Evolutionary conservation across 2,888 invertebrate species (phyloP).

Genomic region (Mantis religiosa): DNA sequence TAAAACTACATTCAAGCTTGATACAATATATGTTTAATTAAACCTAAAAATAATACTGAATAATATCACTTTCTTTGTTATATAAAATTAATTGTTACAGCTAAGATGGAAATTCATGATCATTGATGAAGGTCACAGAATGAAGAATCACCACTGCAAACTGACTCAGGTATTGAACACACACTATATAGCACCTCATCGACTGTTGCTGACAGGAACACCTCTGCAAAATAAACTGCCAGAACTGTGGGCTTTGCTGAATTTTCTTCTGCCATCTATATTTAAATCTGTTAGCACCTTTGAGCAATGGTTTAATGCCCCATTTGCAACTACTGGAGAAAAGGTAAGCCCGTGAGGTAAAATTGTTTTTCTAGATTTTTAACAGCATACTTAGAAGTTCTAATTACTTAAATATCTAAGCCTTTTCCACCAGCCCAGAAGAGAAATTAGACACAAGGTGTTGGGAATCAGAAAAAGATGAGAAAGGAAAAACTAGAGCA

Average conservation of each 20-base stretch:
- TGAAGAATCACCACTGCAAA: constrained; percentile 67
- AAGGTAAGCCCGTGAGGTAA: constrained; percentile 39
- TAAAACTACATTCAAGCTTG: no score
- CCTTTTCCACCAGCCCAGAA: no score
- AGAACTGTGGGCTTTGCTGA: constrained; percentile 60
- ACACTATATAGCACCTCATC: constrained; percentile 56
- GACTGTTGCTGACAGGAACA: constrained; percentile 57
- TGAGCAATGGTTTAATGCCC: constrained; percentile 67
- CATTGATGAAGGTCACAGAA: constrained; percentile 63
- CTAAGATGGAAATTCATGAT: constrained; percentile 65
- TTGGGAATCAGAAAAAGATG: no score
- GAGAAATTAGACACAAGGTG: no score
- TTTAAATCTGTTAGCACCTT: constrained; percentile 61
- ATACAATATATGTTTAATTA: no score
- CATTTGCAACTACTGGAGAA: constrained; percentile 62
- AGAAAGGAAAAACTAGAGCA: no score
- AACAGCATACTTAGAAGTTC: constrained; percentile 28
- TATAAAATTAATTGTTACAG: constrained; percentile 35
- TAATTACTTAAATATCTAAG: no score
- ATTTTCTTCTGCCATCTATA: constrained; percentile 60
- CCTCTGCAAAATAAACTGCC: constrained; percentile 59
- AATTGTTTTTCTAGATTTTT: not conserved
- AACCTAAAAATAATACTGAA: no score
- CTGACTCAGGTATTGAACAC: constrained; percentile 58
- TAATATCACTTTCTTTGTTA: no score